Evolutionary conservation across 2,797 vertebrate genomes (phyloP).

Genomic region (Enteromius mattozi): DNA sequence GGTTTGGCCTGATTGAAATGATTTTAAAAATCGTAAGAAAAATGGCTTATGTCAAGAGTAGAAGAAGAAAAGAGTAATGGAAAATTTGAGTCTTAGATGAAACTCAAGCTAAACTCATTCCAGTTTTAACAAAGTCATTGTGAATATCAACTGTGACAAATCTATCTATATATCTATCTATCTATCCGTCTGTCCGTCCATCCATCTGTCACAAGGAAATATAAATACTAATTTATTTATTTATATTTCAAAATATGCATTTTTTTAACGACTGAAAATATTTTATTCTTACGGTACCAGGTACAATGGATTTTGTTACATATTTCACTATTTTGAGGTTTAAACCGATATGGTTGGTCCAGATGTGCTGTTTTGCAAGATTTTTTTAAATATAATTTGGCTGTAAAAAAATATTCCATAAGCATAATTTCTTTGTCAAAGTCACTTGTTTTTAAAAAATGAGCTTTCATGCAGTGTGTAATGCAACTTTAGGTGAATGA

Average conservation of each 20-base stretch:
- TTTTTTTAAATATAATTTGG: background rate
- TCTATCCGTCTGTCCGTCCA: background rate
- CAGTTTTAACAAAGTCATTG: constrained; percentile 54
- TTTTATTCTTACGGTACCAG: background rate
- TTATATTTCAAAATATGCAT: background rate
- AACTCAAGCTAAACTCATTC: constrained; percentile 59
- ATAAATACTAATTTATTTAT: background rate
- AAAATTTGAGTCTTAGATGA: constrained; percentile 66
- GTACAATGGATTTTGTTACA: background rate
- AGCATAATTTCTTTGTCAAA: background rate
- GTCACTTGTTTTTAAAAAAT: background rate
- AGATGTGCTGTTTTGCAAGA: background rate
- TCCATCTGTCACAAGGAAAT: background rate
- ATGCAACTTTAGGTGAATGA: too few species aligned
- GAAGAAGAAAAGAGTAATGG: constrained; percentile 60
- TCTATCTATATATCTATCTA: background rate
- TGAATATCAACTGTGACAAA: background rate
- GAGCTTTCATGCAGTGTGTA: too few species aligned
- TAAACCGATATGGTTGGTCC: background rate
- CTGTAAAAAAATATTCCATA: background rate
- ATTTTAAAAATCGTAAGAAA: constrained; percentile 53
- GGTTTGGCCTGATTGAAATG: constrained; percentile 52
- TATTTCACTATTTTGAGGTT: background rate
- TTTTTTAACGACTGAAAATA: background rate
- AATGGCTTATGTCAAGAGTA: constrained; percentile 50